phyloP scores from a whole-genome alignment of 2,888 invertebrate species.

The Lysandra coridon region DNA sequence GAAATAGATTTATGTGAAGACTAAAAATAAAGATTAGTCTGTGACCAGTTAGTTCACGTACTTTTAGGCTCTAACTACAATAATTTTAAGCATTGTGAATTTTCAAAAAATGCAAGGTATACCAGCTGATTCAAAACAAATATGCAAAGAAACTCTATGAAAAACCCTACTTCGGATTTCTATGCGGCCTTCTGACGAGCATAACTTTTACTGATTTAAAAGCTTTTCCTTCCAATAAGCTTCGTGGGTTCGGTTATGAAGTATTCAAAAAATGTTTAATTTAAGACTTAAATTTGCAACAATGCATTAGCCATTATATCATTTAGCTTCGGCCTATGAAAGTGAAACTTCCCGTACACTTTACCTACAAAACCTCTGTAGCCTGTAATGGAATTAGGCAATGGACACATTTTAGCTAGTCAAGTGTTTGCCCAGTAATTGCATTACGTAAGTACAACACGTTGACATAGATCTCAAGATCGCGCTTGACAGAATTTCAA shows the following conservation, averaged over 20 bases:
- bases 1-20: not conserved
- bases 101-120: too few species aligned
- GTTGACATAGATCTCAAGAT: slow-evolving; percentile 30
- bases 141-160: too few species aligned
- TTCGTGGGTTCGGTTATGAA: too few species aligned
- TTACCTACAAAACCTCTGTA: not conserved
- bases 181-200: too few species aligned
- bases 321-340: not conserved
- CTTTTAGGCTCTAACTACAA: not conserved
- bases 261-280: not conserved
- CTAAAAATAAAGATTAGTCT: not conserved
- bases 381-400: slow-evolving; percentile 25
- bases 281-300: not conserved
- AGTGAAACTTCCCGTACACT: slow-evolving; percentile 24
- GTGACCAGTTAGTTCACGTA: not conserved
- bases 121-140: too few species aligned
- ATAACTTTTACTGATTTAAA: too few species aligned
- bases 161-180: too few species aligned
- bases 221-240: too few species aligned
- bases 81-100: too few species aligned
- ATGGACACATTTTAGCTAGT: slow-evolving; percentile 28
- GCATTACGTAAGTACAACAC: slow-evolving; percentile 25
- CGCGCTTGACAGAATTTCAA: slow-evolving; percentile 12
- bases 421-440: slow-evolving; percentile 23
- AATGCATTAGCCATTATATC: not conserved